Conservation (phyloP, 1,140 invertebrate genomes). For the Drosophila willistoni region DNA sequence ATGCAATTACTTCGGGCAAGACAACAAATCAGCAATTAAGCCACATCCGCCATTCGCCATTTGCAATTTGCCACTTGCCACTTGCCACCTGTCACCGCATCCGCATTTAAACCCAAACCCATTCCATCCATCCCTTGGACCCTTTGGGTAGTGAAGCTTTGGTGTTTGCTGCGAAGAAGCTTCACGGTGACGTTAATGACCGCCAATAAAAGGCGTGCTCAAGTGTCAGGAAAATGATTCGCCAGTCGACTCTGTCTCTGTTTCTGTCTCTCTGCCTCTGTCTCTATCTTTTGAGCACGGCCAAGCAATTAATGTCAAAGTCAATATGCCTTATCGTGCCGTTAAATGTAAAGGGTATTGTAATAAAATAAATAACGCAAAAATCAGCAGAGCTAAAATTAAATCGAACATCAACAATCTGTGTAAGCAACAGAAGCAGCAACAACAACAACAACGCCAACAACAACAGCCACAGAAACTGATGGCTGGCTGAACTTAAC, state of each 20-base stretch:
- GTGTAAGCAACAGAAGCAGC: conserved; percentile 30
- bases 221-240: conserved; percentile 67
- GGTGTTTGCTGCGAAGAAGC: conserved; percentile 7
- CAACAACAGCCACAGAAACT: conserved; percentile 21
- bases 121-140: not conserved
- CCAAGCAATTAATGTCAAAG: conserved; percentile 76
- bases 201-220: conserved; percentile 78
- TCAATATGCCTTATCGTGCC: conserved; percentile 78
- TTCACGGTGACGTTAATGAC: conserved; percentile 73
- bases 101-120: conserved; percentile 4
- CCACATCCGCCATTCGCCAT: conserved; percentile 27
- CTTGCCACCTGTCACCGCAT: conserved; percentile 53
- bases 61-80: conserved; percentile 21
- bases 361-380: conserved; percentile 81
- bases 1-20: conserved; percentile 54
- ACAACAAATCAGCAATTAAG: conserved; percentile 63
- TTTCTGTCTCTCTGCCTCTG: not conserved
- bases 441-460: conserved; percentile 46
- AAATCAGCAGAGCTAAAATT: conserved; percentile 77
- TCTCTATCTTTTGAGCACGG: conserved; percentile 22
- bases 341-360: conserved; percentile 81
- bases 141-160: conserved; percentile 12
- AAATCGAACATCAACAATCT: conserved; percentile 81
- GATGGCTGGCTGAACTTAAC: conserved; percentile 11
- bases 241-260: conserved; percentile 9